Evolutionary conservation across 2,113 vertebrate genomes (phyloP), one percentile per base, ranked within the genome.

Genomic region (Paraplagusia blochii): DNA sequence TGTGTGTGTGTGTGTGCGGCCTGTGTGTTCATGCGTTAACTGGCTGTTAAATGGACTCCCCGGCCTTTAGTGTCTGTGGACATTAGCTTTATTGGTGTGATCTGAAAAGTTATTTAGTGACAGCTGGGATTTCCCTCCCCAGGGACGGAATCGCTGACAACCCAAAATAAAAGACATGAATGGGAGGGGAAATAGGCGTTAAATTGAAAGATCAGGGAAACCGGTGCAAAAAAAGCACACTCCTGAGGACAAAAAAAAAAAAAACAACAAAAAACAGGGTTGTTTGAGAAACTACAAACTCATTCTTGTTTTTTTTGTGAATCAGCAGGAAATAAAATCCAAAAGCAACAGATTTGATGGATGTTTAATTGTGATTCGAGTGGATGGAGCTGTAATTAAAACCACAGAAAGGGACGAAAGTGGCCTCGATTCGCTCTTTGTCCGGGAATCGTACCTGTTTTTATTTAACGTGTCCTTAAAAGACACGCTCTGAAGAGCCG

Each of bases 91-190:
- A 88, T 84, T 85, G 80, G 81, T 80, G 72, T 60, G 84, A 88
- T 87, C 79, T 87, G 78, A 87, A 83, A 86, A 81, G 83, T 84
- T 87, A 82, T 87, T 87, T 78, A 87, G 83, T 80, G 81, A 76
- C 84, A 87, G 86, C 84, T 88, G 84, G 77, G 86, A 83, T 88
- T 86, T 82, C 78, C 76, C 79, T 85, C 84, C 86, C 81, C 65
- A 44, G 75, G 79, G 86, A 86, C 8, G 29, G 10, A 35, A 63
- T 53, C 40, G 6, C 73, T 74, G 77, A 79, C 51, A 40, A 61
- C 73, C 75, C 75, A 66, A 72, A 74, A 79, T 76, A 63, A 78
- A 63, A 44, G 69, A 62, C 82, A 81, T 80, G 77, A 87, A 81
- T 80, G 73, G 51, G 57, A 76, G 42, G 53, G 81, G 72, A 85